Base-by-base conservation (phyloP, 1,140 invertebrate genomes). In the Drosophila suzukii region DNA sequence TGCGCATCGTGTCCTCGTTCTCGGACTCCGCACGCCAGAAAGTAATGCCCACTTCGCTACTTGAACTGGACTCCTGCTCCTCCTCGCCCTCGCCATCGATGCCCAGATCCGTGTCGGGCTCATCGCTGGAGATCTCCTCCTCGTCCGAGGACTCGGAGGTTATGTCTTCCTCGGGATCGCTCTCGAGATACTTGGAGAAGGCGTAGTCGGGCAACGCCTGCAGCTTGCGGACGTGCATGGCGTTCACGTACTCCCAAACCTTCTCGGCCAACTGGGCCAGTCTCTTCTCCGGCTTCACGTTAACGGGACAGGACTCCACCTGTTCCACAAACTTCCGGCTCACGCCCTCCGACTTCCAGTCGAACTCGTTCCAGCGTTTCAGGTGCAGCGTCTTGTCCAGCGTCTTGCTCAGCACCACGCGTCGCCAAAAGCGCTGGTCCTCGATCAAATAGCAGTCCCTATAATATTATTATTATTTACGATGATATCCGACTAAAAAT, bases 261-360 rank as follows among this genome's bases (percentile, higher is more conserved):
- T 34, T 32, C 12, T 44, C 15, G 0, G 65, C 75, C 57, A 86
- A 39, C 7, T 32, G 32, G 1, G 58, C n/a, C 41, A 86, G 75
- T 30, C 34, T 53, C 3, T 12, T 43, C 5, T 68, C 17, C 12
- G 65, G 65, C 15, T 53, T 32, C 8, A 68, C 61, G 15, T n/a
- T 53, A 3, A 66, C 60, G 4, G 47, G 60, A 38, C 65, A 68
- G 6, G 32, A 3, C 32, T 88, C 83, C 0, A 81, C 67, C 30
- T 74, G 53, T 44, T 86, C 81, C 8, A 81, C 78, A 30, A 73
- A 76, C 59, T 86, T 86, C 4, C 80, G 44, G n/a, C 78, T 81
- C 3, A 84, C 41, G 6, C 81, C 83, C 17, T 76, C 54, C 41
- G 71, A 55, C 43, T 74, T 75, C 83, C 83, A 88, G 17, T 84